These are phyloP conservation scores for Amorpha juglandis DNA, from an alignment of 2,888 invertebrate species.

Conservation along the genomic window DNA sequence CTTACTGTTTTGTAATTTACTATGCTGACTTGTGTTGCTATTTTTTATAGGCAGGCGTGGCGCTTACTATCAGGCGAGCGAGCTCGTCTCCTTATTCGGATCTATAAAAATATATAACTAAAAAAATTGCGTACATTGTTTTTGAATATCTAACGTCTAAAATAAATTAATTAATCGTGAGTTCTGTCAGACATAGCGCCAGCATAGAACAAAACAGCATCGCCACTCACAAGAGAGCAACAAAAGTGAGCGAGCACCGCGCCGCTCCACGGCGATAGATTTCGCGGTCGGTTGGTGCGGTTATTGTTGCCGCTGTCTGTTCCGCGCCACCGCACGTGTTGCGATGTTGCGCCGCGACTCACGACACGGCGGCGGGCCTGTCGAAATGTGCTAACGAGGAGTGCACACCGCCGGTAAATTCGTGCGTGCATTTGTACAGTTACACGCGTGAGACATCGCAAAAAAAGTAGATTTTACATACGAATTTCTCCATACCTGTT, in stretches of 20 bases:
- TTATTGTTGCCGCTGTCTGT: slow-evolving; percentile 39
- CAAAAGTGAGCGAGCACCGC: neutral
- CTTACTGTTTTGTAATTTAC: no score
- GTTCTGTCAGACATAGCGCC: neutral
- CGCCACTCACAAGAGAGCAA: slow-evolving; percentile 10
- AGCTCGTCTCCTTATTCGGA: no score
- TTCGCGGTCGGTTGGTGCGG: slow-evolving; percentile 15
- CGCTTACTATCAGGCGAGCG: no score
- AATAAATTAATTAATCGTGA: neutral
- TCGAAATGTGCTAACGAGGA: neutral
- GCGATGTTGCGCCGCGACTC: slow-evolving; percentile 8
- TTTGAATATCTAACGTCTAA: no score
- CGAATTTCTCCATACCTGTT: no score
- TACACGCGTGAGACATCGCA: no score
- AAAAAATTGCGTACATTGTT: no score
- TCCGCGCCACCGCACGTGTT: slow-evolving; percentile 34
- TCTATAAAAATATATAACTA: no score
- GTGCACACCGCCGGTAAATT: neutral
- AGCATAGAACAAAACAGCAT: neutral
- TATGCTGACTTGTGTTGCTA: no score
- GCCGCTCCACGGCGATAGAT: slow-evolving; percentile 6
- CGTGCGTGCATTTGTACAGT: neutral
- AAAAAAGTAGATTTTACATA: no score
- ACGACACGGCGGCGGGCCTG: neutral
- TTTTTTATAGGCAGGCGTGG: no score